Base-by-base conservation (phyloP, 1,140 invertebrate genomes). In the Drosophila neocordata region DNA sequence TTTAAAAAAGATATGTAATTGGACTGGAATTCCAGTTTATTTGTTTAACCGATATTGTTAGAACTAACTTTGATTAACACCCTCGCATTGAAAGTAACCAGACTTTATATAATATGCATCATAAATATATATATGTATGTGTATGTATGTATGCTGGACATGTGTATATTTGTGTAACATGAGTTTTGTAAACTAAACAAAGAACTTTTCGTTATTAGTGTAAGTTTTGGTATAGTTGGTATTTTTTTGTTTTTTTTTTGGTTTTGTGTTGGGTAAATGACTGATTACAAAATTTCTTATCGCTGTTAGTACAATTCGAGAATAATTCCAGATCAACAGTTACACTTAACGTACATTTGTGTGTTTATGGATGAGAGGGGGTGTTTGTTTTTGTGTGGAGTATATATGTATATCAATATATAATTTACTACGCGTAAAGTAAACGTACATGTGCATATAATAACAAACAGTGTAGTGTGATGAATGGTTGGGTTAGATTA, bases 401-500 rank as follows among this genome's bases (percentile, higher is more conserved):
- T 74, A 65, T 73, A 64, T 75, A 83, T 57, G 56, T 57, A 74
- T 55, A 56, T 76, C 58, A 41, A 41, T 69, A 60, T 73, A 76
- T 76, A 75, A 75, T 69, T 63, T 8, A 69, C 74, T 77, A 77
- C 60, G 68, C 65, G 60, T 72, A 69, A 75, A 69, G 38, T 69
- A 65, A 76, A 76, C 72, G 67, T 73, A 69, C 74, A 71, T 81
- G 81, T 81, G 81, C 78, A 79, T 66, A 70, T 68, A 66, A 74
- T 70, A 77, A 87, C 61, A 87, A 81, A 85, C 78, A 82, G 69
- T 87, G 66, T 69, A 48, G 70, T 77, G 82, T 78, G 65, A 76
- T 81, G 81, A 35, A 69, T 81, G 77, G 53, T 57, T 11, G 44
- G 67, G 82, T 85, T 85, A 85, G 78, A 81, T 85, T 71, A 79